Conservation (phyloP, 2,797 vertebrate genomes). For the Pampus argenteus region DNA sequence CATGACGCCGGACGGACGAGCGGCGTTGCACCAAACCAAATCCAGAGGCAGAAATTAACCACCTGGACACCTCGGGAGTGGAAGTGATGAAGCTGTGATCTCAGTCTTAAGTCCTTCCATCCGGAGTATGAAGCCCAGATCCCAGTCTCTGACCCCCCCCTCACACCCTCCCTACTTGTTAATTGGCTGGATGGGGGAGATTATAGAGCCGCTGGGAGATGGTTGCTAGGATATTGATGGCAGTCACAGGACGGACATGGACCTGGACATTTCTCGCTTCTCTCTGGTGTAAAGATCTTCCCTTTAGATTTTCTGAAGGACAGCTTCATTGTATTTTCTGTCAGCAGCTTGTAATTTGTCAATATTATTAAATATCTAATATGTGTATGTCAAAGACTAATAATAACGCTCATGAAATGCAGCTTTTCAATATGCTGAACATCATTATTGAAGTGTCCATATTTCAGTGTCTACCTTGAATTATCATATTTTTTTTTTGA, state of each 20-base stretch:
- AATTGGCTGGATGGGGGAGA: constrained; percentile 75
- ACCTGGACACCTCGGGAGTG: constrained; percentile 53
- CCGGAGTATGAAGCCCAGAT: constrained; percentile 20
- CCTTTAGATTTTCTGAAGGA: constrained; percentile 44
- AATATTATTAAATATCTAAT: constrained; percentile 16
- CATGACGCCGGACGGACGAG: constrained; percentile 45
- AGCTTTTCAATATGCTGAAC: not conserved
- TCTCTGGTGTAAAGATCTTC: constrained; percentile 55
- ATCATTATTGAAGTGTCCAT: constrained; percentile 18
- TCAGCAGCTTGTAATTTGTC: not conserved
- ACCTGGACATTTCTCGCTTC: constrained; percentile 37
- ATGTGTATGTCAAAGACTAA: not conserved
- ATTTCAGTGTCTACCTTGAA: constrained; percentile 35
- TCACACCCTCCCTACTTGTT: constrained; percentile 47
- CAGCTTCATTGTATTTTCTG: constrained; percentile 4
- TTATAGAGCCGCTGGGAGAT: constrained; percentile 64
- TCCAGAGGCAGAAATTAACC: constrained; percentile 55
- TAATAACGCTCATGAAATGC: not conserved
- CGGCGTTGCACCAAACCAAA: constrained; percentile 57
- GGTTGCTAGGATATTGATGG: constrained; percentile 75
- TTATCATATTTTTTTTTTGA: constrained; percentile 55
- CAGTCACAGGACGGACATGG: constrained; percentile 42
- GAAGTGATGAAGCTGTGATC: constrained; percentile 56
- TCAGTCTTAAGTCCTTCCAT: constrained; percentile 35
- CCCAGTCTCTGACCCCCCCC: constrained; percentile 25